phyloP scores from a whole-genome alignment of 2,888 invertebrate species.

The Ennomos quercinarius region DNA sequence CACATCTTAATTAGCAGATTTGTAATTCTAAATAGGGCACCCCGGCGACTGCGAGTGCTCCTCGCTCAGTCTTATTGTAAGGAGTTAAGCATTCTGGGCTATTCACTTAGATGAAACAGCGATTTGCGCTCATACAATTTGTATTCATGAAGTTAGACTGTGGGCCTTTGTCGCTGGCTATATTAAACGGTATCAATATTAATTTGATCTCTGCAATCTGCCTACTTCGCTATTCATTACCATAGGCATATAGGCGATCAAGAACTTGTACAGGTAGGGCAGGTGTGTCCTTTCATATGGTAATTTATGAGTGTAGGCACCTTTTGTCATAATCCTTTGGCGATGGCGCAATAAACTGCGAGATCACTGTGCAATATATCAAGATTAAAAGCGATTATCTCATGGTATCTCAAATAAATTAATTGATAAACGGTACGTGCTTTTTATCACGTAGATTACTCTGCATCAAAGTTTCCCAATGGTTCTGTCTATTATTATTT shows the following conservation, averaged over 20 bases:
- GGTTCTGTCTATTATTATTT: slow-evolving; percentile 7
- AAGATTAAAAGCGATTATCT: slow-evolving; percentile 55
- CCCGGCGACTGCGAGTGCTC: slow-evolving; percentile 34
- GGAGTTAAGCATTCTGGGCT: slow-evolving; percentile 41
- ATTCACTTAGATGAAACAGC: slow-evolving; percentile 44
- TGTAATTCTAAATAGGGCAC: slow-evolving; percentile 57
- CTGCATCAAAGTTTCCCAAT: slow-evolving; percentile 8
- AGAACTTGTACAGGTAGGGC: slow-evolving; percentile 1
- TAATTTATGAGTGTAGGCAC: slow-evolving; percentile 44
- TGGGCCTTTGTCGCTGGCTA: slow-evolving; percentile 18
- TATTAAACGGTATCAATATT: slow-evolving; percentile 23
- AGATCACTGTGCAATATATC: slow-evolving; percentile 59
- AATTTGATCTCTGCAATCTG: slow-evolving; percentile 5
- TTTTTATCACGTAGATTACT: slow-evolving; percentile 32
- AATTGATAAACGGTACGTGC: slow-evolving; percentile 50
- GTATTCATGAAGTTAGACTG: slow-evolving; percentile 44
- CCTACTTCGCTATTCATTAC: neutral
- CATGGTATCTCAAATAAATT: slow-evolving; percentile 50
- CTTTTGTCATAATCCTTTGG: slow-evolving; percentile 48
- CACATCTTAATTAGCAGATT: slow-evolving; percentile 56
- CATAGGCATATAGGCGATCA: neutral
- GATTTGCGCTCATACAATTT: slow-evolving; percentile 43
- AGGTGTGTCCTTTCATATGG: slow-evolving; percentile 30
- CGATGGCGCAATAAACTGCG: slow-evolving; percentile 51
- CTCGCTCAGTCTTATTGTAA: slow-evolving; percentile 37